Base-by-base conservation (phyloP, 2,888 invertebrate genomes). In the Microlaimidae sp. region DNA sequence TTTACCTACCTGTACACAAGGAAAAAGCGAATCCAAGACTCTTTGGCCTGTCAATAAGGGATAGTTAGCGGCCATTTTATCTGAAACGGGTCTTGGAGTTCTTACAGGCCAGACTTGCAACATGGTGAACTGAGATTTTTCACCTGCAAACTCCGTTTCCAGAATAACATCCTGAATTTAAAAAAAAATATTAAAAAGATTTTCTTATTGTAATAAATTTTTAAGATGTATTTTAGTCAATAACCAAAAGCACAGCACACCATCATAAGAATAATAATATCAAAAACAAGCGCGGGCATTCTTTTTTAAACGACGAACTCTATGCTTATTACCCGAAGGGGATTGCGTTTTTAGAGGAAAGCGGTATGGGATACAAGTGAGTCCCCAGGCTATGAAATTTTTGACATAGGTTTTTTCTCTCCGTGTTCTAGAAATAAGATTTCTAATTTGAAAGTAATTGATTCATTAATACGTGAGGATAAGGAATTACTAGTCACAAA, bases 101-200 rank as follows among this genome's bases (percentile, higher is more conserved):
- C 97, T 83, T 64, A 99, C 97, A 5, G 97, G 97, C 97, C 97
- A 99, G 59, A 97, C 87, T 78, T 99, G 97, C 75, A 97, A 78
- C 95, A 99, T 97, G 58, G 81, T 82, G 77, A 82, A 90, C 71
- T 86, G 81, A 56, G 82, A 81, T 69, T 81, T 82, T 73, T 92
- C 86, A 21, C 93, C 93, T 74, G 95, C 92, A 76, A 97, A 99
- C 75, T 99, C 97, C 1, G 90, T 89, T 77, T 97, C 95, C 69
- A 99, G 76, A 53, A 99, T 82, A n/a, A 85, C 76, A 73, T 97
- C 97, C 84, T 86, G 67, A 2, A 69, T 66, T 56, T 49, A 32
- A 7, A 32, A 7, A 32, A 7, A 32, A 17, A 32, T n/a, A n/a
- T n/a, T n/a, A n/a, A n/a, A n/a, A n/a, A n/a, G n/a, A n/a, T n/a